Conservation (phyloP, 2,113 vertebrate species). For the Mastomys natalensis region DNA sequence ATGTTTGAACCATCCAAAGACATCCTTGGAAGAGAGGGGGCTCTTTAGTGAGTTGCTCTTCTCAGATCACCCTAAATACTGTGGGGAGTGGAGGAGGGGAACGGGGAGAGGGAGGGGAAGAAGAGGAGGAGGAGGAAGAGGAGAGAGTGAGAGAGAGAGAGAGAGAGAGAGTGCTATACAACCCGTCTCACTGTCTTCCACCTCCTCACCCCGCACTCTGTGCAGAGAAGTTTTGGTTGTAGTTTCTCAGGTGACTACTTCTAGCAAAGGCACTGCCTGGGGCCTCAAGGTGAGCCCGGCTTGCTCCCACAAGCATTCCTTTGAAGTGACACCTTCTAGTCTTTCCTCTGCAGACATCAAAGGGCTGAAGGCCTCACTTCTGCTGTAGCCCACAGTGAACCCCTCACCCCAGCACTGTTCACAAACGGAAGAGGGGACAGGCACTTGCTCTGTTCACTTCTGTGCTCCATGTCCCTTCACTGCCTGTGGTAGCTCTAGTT, state of each 20-base stretch:
- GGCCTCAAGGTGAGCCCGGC: background rate
- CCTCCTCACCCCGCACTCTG: background rate
- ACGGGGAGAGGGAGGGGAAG: no score
- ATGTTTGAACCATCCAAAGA: no score
- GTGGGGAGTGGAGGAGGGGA: no score
- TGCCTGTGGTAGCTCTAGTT: fast-evolving
- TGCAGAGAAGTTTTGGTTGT: background rate
- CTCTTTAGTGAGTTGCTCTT: fast-evolving
- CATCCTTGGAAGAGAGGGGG: background rate
- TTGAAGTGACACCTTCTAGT: conserved; percentile 41
- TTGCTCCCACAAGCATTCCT: background rate
- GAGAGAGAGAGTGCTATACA: background rate
- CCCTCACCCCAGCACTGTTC: background rate
- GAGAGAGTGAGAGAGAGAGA: no score
- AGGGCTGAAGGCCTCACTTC: background rate
- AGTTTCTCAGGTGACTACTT: background rate
- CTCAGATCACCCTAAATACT: fast-evolving
- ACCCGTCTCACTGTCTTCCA: background rate
- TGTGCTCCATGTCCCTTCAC: background rate
- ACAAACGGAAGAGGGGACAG: background rate
- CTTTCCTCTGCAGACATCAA: background rate
- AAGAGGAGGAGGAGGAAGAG: no score
- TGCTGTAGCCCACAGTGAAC: fast-evolving
- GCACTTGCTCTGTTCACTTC: fast-evolving
- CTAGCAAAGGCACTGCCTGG: background rate